Evolutionary conservation across 2,888 invertebrate species (phyloP), one percentile per base, ranked within the genome.

Genomic region (Trypoxylon attenuatum): DNA sequence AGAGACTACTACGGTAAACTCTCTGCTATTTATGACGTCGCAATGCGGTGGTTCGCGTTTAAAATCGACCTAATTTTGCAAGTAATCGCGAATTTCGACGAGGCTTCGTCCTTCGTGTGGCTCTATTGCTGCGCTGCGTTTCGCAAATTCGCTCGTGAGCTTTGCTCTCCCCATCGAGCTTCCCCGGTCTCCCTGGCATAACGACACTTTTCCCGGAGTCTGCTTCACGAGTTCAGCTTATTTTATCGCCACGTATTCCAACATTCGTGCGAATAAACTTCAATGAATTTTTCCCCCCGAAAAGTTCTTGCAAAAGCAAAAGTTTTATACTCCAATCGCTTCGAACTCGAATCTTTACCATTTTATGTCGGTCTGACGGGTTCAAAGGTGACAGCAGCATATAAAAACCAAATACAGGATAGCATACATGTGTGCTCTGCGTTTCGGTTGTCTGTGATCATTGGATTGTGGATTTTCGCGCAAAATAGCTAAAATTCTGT

Each of bases 11-110:
- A 50, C 16, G 41, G 46, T 53, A 54, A 60, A 60, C 71, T 66
- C 73, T 71, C 70, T 56, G 56, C 76, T 82, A 81, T 83, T 82
- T 80, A 81, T 78, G 78, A 82, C 77, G 82, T 82, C 82, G 82
- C 82, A 82, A 68, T 83, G 81, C 82, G 80, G 73, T 72, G 73
- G 64, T 73, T 69, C 68, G 69, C 72, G 64, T 76, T 77, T 69
- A 67, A 76, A 78, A 72, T 71, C 74, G 73, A 73, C 69, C 73
- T 65, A 71, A 62, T 73, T 71, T 33, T 52, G n/a, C n/a, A n/a
- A 41, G 58, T 69, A 72, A 73, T 73, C 76, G 73, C 65, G 52
- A 68, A 71, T 67, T 71, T 73, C 71, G 69, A 69, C 65, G 67
- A 53, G 49, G 51, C 46, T 51, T 62, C 51, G 62, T 10, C 19